These are phyloP conservation scores for Daubentonia madagascariensis DNA, from an alignment of 2,113 vertebrate species.

Conservation along the genomic window DNA sequence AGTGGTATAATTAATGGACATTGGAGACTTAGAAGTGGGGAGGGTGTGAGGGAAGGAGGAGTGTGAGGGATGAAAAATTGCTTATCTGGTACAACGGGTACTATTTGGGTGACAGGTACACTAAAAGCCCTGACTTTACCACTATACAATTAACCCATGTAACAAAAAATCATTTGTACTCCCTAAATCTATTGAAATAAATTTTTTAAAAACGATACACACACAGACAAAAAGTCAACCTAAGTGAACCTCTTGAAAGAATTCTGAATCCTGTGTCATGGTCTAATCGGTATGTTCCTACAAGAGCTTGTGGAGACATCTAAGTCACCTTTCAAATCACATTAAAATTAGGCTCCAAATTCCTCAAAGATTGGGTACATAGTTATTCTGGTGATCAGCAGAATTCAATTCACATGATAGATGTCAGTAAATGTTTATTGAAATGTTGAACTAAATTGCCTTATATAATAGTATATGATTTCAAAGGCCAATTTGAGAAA, in stretches of 20 bases:
- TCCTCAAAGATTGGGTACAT: background rate
- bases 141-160: no score
- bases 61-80: no score
- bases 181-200: no score
- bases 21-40: no score
- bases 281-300: background rate
- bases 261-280: background rate
- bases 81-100: no score
- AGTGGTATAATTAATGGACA: no score
- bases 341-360: background rate
- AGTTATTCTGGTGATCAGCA: background rate
- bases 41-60: no score
- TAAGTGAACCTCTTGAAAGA: background rate
- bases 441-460: background rate
- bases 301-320: background rate
- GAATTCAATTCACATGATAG: background rate
- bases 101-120: no score
- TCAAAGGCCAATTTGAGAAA: background rate
- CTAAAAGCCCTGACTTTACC: no score
- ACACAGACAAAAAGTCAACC: background rate
- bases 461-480: background rate
- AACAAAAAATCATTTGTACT: no score
- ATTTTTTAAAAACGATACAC: no score
- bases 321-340: background rate
- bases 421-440: background rate